Evolutionary conservation across 1,140 invertebrate species (phyloP), one percentile per base, ranked within the genome.

Genomic region (Melanaphis sacchari): DNA sequence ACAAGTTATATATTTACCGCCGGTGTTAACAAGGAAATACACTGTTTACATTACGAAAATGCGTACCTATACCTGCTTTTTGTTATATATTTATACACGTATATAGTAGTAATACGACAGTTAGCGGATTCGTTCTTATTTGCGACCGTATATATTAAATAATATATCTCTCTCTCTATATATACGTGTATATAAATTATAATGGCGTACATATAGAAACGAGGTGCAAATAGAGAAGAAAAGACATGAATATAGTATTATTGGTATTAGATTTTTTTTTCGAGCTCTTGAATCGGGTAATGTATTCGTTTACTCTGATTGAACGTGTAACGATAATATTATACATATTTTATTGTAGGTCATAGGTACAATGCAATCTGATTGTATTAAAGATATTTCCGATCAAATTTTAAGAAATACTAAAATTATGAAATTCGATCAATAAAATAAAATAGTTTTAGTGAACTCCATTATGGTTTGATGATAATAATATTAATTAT

Each of bases 1-100:
- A 41, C 84, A 43, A 43, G 84, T 43, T 41, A 40, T 87, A 87
- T 87, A 41, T 43, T 18, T 52, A 36, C 49, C 5, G 21, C 24
- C 38, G 49, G 24, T 46, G 88, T 90, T 90, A 90, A 90, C 88
- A 59, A 90, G 49, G 88, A 90, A 90, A 59, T 90, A 90, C 52
- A 26, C 49, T 59, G 52, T 90, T 38, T 90, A 36, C 52, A 38
- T 54, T 90, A 24, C 7, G n/a, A 59, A 59, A 90, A 59, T 22
- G 46, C 18, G 36, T 54, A 87, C 41, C 38, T 31, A 85, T 31
- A 41, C 40, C 22, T 43, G 84, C 24, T 46, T 26, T 46, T 31
- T 87, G 43, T 6, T n/a, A 43, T 43, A 43, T 18, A 46, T 66
- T 15, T 11, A 87, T 88, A 52, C 22, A 24, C 8, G 46, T 7